Conservation (phyloP, 2,888 invertebrate genomes). For the Spicauda simplicius region DNA sequence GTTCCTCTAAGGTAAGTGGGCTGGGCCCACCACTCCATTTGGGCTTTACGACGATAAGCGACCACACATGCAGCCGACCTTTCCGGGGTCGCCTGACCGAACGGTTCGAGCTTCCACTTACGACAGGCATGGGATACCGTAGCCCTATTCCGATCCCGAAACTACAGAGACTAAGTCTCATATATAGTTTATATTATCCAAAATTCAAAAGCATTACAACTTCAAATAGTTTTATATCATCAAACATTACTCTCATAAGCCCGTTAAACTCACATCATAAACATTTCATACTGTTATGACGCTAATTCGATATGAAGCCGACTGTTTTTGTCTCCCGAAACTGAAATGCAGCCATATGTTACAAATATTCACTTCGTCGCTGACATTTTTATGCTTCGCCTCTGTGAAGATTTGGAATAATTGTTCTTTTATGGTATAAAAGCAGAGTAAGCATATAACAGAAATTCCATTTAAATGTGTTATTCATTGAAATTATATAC, state of each 20-base stretch:
- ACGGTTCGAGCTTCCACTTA: too few relatives aligned
- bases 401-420: conserved; percentile 77
- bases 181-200: too few relatives aligned
- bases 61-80: too few relatives aligned
- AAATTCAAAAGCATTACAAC: too few relatives aligned
- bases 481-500: too few relatives aligned
- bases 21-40: too few relatives aligned
- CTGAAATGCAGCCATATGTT: conserved; percentile 61
- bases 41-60: too few relatives aligned
- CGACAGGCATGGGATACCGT: too few relatives aligned
- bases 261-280: conserved; percentile 36
- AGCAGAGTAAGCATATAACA: neutral
- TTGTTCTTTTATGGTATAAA: conserved; percentile 65
- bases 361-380: conserved; percentile 57
- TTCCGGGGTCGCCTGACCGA: too few relatives aligned
- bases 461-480: neutral
- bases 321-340: conserved; percentile 21
- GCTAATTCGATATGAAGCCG: conserved; percentile 18
- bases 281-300: conserved; percentile 36
- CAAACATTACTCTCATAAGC: conserved; percentile 31
- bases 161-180: too few relatives aligned
- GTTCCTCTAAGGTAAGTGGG: too few relatives aligned
- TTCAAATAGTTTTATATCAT: neutral
- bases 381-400: conserved; percentile 72
- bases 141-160: too few relatives aligned